Conservation (phyloP, 2,113 vertebrate genomes). For the Dasyornis broadbenti region DNA sequence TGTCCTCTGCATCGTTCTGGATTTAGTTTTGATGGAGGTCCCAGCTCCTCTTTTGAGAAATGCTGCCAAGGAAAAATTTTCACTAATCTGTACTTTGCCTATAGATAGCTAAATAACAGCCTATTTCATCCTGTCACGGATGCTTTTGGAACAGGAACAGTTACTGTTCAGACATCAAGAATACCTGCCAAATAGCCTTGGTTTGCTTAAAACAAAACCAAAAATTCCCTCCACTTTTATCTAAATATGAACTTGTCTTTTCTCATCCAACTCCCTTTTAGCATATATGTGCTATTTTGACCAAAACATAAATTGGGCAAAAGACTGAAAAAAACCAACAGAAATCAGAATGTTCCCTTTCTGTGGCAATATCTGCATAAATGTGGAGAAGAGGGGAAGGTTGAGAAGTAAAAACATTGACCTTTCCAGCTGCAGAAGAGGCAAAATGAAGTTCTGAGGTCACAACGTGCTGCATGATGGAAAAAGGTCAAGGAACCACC, state of each 20-base stretch:
- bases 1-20: not conserved
- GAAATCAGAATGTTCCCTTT: not conserved
- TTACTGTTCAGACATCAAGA: not conserved
- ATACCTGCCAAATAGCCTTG: not conserved
- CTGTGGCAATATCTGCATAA: not conserved
- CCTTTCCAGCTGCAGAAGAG: not conserved
- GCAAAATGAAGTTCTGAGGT: not conserved
- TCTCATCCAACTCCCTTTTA: not conserved
- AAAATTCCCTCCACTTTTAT: not conserved
- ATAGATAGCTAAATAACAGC: not conserved
- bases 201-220: not conserved
- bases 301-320: not conserved
- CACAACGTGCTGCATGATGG: not conserved
- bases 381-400: not conserved
- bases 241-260: not conserved
- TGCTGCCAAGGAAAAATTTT: not conserved
- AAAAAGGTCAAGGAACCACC: slow-evolving; percentile 10
- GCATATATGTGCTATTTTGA: not conserved
- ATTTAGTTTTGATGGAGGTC: not conserved
- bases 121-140: not conserved
- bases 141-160: not conserved
- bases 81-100: not conserved
- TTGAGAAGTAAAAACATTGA: not conserved
- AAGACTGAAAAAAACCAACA: not conserved
- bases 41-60: not conserved